Conservation (phyloP, 2,888 invertebrate species). For the Cecidostiba fungosa region DNA sequence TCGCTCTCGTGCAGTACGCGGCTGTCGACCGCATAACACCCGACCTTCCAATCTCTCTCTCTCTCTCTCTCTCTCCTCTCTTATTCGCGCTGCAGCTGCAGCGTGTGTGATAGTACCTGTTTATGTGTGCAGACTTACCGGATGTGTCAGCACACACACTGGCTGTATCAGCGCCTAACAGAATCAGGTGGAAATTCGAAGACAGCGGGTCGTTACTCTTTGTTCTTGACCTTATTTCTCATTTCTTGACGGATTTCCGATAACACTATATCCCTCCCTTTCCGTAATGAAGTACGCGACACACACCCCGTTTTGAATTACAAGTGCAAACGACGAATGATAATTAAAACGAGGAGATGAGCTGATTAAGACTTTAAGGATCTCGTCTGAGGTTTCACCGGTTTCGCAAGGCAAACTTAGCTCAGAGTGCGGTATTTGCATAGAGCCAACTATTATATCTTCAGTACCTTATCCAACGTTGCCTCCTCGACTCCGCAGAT, state of each 20-base stretch:
- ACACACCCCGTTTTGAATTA: not conserved
- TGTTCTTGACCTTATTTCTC: conserved; percentile 45
- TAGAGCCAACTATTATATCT: conserved; percentile 34
- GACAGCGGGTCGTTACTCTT: not conserved
- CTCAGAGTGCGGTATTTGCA: conserved; percentile 17
- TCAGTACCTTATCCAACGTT: not conserved
- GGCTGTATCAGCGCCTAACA: conserved; percentile 9
- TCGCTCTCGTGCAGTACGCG: not conserved
- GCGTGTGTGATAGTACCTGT: conserved; percentile 2
- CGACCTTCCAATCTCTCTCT: not conserved
- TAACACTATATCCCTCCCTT: not conserved
- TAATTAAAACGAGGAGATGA: not conserved
- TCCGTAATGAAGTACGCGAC: too few relatives aligned
- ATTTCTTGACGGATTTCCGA: conserved; percentile 36
- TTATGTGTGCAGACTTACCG: not conserved
- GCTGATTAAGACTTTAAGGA: conserved; percentile 20
- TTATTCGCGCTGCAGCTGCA: not conserved
- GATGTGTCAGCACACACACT: not conserved
- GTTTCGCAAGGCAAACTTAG: conserved; percentile 32
- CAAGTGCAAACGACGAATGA: not conserved
- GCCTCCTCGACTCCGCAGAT: not conserved
- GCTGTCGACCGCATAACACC: not conserved
- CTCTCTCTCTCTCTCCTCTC: not conserved
- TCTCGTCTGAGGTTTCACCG: not conserved
- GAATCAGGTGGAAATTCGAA: conserved; percentile 34